Percentiles rank a stretch among this genome's conserved stretches.
phyloP scores from a whole-genome alignment of 2,888 invertebrate species.

The Catocala sponsa region DNA sequence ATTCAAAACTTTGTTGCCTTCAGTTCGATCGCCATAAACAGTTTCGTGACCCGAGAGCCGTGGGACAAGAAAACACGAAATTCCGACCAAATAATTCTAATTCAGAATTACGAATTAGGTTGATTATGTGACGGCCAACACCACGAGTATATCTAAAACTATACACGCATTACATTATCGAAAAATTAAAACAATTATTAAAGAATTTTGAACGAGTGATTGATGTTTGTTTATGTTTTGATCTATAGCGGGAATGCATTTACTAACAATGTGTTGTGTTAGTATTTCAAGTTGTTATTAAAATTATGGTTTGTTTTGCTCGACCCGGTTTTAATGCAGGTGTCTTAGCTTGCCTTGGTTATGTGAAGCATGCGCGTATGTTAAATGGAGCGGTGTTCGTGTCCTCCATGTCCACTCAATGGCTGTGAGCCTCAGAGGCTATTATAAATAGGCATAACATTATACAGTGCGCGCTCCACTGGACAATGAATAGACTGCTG shows the following conservation, averaged over 20 bases:
- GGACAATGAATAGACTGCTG: conserved; percentile 51
- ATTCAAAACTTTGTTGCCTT: background rate
- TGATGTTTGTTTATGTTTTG: conserved; percentile 43
- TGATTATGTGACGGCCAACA: conserved; percentile 5
- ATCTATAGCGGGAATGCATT: conserved; percentile 12
- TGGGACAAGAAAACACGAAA: background rate
- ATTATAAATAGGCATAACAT: conserved; percentile 62
- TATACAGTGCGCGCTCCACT: conserved; percentile 52
- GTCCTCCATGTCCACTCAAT: conserved; percentile 80
- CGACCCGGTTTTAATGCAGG: conserved; percentile 24
- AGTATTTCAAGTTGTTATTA: conserved; percentile 23
- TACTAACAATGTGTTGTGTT: conserved; percentile 7
- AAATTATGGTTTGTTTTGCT: conserved; percentile 27
- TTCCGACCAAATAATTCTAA: background rate
- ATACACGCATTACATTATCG: conserved; percentile 12
- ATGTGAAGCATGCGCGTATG: conserved; percentile 73
- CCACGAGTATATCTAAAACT: conserved; percentile 24
- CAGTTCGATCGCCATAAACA: conserved; percentile 2
- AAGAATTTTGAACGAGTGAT: conserved; percentile 25
- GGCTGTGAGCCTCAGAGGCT: conserved; percentile 63
- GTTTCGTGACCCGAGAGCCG: background rate
- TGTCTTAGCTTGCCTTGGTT: conserved; percentile 59
- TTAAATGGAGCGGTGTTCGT: conserved; percentile 76
- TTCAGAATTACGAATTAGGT: conserved; percentile 5
- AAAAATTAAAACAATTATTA: conserved; percentile 21